A percentile compares a stretch with the other conserved stretches of the same genome.
These are phyloP conservation scores for Phrynocephalus vlangalii DNA, from an alignment of 2,797 vertebrate species.

Conservation along the genomic window DNA sequence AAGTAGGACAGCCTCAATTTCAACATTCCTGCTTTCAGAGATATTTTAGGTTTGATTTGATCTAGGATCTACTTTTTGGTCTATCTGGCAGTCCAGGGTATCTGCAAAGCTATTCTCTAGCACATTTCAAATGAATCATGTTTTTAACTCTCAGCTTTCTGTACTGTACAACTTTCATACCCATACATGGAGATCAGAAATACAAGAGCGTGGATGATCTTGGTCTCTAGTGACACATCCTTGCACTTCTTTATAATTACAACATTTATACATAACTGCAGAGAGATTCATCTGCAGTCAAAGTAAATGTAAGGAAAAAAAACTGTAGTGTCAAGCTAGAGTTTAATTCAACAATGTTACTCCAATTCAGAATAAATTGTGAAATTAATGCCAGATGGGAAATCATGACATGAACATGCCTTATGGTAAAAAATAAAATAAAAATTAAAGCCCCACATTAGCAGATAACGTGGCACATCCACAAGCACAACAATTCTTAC, in stretches of 20 bases:
- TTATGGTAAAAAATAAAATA: neutral
- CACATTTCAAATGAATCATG: too few species aligned
- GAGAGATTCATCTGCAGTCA: neutral
- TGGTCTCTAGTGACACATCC: too few species aligned
- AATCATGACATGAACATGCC: neutral
- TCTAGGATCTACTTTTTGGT: too few species aligned
- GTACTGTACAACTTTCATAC: too few species aligned
- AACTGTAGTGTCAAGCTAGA: neutral
- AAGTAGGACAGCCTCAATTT: too few species aligned
- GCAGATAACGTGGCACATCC: neutral
- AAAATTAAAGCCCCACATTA: neutral
- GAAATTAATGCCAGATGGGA: neutral
- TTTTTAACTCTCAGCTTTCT: too few species aligned
- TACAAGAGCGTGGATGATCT: too few species aligned
- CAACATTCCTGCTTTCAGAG: too few species aligned
- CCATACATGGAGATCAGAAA: too few species aligned
- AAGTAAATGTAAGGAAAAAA: neutral
- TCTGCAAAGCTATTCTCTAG: too few species aligned
- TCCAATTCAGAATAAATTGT: neutral
- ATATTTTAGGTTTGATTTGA: too few species aligned
- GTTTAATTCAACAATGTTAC: neutral
- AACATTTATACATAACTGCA: neutral
- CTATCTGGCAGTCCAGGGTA: too few species aligned
- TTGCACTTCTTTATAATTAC: neutral
- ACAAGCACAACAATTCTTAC: conserved; percentile 68